Base-by-base conservation (phyloP, 2,113 vertebrate genomes). In the Phalacrocorax pelagicus region DNA sequence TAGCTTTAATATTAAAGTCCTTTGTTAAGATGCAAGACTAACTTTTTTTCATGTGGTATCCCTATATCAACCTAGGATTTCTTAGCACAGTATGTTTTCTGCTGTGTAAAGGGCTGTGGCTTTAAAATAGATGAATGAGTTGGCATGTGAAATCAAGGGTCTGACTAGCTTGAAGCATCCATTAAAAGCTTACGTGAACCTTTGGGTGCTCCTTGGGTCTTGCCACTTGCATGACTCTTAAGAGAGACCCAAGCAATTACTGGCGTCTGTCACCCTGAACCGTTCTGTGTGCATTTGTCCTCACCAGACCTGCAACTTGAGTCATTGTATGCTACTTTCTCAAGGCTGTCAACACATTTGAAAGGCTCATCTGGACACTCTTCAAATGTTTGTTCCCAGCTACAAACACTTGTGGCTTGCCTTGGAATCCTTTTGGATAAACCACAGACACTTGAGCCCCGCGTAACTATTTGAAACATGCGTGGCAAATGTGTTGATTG, bases 381-480 rank as follows among this genome's bases (percentile, higher is more conserved):
- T 58, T 91, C 55, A 78, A 63, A 66, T 55, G 54, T 87, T 93
- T 89, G 29, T 81, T 94, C 51, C 36, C 54, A 51, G 67, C n/a
- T 94, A 85, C 69, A 65, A 67, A 69, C 49, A 54, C 46, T 94
- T 88, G 90, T 66, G 94, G 66, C 65, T 96, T 88, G 75, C 55
- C 86, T 88, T 70, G 63, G 67, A 92, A 77, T 92, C 46, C 49
- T 81, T 69, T 77, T 3, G 36, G 81, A 73, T 82, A 93, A 95
- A 86, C 84, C 87, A 82, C 73, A 92, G 86, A 65, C 67, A 46
- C 81, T 90, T 88, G 70, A 89, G 81, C 83, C 59, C 57, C 17
- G 32, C 61, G 5, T 91, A 79, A 36, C 77, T 79, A 8, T 74
- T 82, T 57, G 73, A 82, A 87, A 71, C 17, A 18, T 11, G 14